These are phyloP conservation scores for Microctenopoma stevenorrisi DNA, from an alignment of 2,797 vertebrate species.

Conservation along the genomic window DNA sequence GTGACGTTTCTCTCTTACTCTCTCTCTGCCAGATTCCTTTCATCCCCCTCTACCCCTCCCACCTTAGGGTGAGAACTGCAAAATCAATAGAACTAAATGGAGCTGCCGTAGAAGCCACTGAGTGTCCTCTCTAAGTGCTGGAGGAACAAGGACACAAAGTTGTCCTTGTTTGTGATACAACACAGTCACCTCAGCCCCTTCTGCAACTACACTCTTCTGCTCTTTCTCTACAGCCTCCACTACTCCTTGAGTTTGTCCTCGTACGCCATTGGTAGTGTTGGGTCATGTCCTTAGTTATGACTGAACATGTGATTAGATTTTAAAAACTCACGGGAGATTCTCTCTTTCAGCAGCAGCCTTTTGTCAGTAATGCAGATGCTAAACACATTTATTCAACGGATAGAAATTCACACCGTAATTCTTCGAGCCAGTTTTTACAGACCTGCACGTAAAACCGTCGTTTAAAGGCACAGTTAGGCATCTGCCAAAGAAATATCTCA, in stretches of 20 bases:
- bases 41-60: slow-evolving; percentile 53
- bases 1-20: slow-evolving; percentile 55
- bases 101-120: slow-evolving; percentile 80
- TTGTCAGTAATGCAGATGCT: slow-evolving; percentile 3
- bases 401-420: background rate
- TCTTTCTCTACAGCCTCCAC: slow-evolving; percentile 9
- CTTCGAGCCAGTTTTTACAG: background rate
- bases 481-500: background rate
- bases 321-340: slow-evolving; percentile 4
- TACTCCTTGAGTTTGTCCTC: slow-evolving; percentile 28
- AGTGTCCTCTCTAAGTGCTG: slow-evolving; percentile 81
- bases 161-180: slow-evolving; percentile 53
- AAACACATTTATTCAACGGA: slow-evolving; percentile 3
- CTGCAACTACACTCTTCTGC: slow-evolving; percentile 20
- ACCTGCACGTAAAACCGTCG: background rate
- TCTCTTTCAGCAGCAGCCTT: background rate
- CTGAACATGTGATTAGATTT: background rate
- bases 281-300: background rate
- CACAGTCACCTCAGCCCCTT: slow-evolving; percentile 47
- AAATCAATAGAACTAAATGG: slow-evolving; percentile 87
- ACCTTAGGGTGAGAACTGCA: slow-evolving; percentile 74
- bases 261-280: slow-evolving; percentile 10
- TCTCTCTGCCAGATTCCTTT: slow-evolving; percentile 63
- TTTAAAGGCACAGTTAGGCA: background rate
- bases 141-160: slow-evolving; percentile 69